These are phyloP conservation scores for Dermochelys coriacea DNA, from an alignment of 2,797 vertebrate genomes.

Conservation along the genomic window DNA sequence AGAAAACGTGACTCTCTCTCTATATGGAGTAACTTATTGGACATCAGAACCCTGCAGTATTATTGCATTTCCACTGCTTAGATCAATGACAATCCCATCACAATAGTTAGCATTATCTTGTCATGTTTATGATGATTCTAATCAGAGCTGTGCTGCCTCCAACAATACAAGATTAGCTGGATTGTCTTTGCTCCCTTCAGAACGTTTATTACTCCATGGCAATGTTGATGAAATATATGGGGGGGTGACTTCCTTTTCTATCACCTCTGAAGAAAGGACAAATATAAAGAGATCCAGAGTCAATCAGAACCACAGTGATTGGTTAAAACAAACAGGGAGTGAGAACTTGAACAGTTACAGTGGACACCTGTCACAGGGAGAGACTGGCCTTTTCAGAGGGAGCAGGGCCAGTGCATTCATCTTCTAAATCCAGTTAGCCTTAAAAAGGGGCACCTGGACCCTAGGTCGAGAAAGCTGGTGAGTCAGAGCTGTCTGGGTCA, in stretches of 20 bases:
- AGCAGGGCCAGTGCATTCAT: too few species aligned
- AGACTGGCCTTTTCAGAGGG: too few species aligned
- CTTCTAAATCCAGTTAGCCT: too few species aligned
- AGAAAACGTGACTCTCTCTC: not conserved
- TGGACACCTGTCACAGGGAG: not conserved
- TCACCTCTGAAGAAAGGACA: not conserved
- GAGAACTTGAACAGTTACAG: not conserved
- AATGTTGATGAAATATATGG: accelerated
- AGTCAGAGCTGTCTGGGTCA: too few species aligned
- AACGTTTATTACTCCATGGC: not conserved
- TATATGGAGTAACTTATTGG: not conserved
- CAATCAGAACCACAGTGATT: not conserved
- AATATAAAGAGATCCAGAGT: not conserved
- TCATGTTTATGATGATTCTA: too few species aligned
- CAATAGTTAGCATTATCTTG: not conserved
- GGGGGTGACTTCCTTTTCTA: not conserved
- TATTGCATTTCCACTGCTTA: accelerated
- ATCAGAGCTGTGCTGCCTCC: not conserved
- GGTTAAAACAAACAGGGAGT: accelerated
- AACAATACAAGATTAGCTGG: not conserved
- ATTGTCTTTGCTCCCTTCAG: accelerated
- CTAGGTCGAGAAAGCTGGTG: too few species aligned
- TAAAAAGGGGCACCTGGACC: too few species aligned
- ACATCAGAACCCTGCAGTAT: not conserved
- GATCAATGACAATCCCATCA: too few species aligned